A percentile compares a stretch with the other conserved stretches of the same genome.
Evolutionary conservation across 2,888 invertebrate genomes (phyloP).

Genomic region (Sarcophaga carnaria): DNA sequence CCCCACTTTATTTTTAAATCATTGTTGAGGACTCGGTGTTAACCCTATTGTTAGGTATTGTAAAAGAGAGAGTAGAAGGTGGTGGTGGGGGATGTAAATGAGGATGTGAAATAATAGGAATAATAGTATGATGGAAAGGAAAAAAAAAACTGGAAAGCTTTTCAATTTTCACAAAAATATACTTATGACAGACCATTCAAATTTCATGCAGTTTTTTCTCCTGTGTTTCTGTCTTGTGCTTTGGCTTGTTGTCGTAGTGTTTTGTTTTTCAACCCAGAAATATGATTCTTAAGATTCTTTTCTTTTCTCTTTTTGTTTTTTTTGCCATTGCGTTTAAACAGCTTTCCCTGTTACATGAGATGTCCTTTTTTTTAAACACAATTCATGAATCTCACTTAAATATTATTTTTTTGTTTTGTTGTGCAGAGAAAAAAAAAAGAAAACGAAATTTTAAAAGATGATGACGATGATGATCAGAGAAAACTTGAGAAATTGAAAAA

Average conservation of each 20-base stretch:
- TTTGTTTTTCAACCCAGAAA: slow-evolving; percentile 49
- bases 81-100: not conserved
- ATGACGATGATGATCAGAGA: slow-evolving; percentile 51
- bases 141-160: slow-evolving; percentile 50
- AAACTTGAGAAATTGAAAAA: slow-evolving; percentile 39
- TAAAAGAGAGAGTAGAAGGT: not conserved
- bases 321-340: slow-evolving; percentile 23
- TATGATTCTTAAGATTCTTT: slow-evolving; percentile 63
- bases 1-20: not conserved
- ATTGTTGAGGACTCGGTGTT: slow-evolving; percentile 17
- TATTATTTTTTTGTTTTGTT: slow-evolving; percentile 27
- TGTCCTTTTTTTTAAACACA: slow-evolving; percentile 68
- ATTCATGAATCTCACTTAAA: slow-evolving; percentile 69
- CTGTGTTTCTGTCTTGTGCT: not conserved
- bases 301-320: slow-evolving; percentile 13
- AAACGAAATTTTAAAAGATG: slow-evolving; percentile 26
- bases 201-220: slow-evolving; percentile 65
- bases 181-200: slow-evolving; percentile 71
- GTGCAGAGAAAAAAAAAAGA: not conserved
- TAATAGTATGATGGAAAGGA: slow-evolving; percentile 1
- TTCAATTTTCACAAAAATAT: slow-evolving; percentile 66
- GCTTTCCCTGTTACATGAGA: slow-evolving; percentile 59
- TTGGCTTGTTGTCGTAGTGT: slow-evolving; percentile 4
- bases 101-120: not conserved
- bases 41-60: slow-evolving; percentile 58